Base-by-base conservation (phyloP, 1,140 invertebrate genomes). In the Archivesica marissinica region DNA sequence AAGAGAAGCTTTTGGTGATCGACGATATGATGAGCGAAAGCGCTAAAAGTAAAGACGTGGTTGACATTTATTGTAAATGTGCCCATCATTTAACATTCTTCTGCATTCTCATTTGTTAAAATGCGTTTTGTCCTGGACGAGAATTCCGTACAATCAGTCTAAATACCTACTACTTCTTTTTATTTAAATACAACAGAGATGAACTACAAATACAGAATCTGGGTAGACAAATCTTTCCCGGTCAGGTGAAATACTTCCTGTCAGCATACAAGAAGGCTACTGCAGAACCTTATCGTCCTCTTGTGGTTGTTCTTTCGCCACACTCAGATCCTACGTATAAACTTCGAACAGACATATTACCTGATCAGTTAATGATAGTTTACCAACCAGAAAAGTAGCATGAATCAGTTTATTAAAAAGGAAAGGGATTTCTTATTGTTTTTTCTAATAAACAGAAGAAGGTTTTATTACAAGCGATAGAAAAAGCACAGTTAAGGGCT, bases 181-280 rank as follows among this genome's bases (percentile, higher is more conserved):
- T 80, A 30, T 80, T 80, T 52, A 80, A 64, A 68, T 66, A 61
- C 77, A 47, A 35, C 15, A n/a, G 77, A 50, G 77, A 80, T 52
- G 41, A 80, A 80, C 50, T 39, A 38, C 77, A 80, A 80, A 68
- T 66, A 47, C 77, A 80, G n/a, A 80, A 59, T 20, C 50, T 80
- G 28, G 61, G 59, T 13, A n/a, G 61, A 38, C 77, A 68, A 35
- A 66, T 80, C 17, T 80, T 44, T 28, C 59, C 77, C 2, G 59
- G 59, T 4, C 77, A 61, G 50, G 39, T 79, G 11, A 66, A 79
- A 28, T 79, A 23, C 30, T 79, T 79, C 33, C 64, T 79, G 39
- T 56, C 64, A n/a, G 77, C 77, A 15, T 79, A 79, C 59, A 44
- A 35, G 35, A 79, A 79, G 25, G 77, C 77, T 28, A 66, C 59